Base-by-base conservation (phyloP, 2,888 invertebrate genomes). In the Antheraea assamensis region DNA sequence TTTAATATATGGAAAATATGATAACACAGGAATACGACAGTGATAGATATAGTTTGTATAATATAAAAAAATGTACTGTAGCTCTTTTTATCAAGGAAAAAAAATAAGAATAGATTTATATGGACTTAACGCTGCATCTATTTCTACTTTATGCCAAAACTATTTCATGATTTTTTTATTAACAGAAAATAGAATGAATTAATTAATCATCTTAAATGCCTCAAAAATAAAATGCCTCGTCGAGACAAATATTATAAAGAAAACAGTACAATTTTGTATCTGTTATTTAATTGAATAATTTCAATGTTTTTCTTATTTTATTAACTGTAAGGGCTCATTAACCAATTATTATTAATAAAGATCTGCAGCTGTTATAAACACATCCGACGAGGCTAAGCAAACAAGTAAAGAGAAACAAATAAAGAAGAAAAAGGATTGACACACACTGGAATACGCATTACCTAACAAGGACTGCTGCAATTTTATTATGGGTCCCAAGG, bases 381-480 rank as follows among this genome's bases (percentile, higher is more conserved):
- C 78, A 82, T 80, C 79, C 79, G 79, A 78, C 72, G 73, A 73
- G 73, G 49, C 72, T 71, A 71, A n/a, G 74, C 77, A 78, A 74
- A 66, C 68, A 61, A 47, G 24, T 71, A 47, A 73, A 74, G 71
- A 75, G 84, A 82, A 80, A 78, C 84, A 85, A 86, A 86, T 85
- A 85, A 85, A 87, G 82, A 83, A 7, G 42, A 7, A 13, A 81
- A 83, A 80, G 79, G 83, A 88, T 87, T 83, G 84, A 83, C 87
- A 77, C 85, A 88, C 85, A 85, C 85, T 82, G 78, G 81, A 78
- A 77, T 71, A 78, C 78, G 77, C 79, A 80, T 84, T 79, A 81
- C 90, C 90, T 88, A 91, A 91, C 89, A 90, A 90, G 92, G 90
- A 81, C 82, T 82, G 83, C 81, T 86, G 88, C 87, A 84, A 89